Conservation (phyloP, 2,888 invertebrate genomes). For the Drosophila barbarae region DNA sequence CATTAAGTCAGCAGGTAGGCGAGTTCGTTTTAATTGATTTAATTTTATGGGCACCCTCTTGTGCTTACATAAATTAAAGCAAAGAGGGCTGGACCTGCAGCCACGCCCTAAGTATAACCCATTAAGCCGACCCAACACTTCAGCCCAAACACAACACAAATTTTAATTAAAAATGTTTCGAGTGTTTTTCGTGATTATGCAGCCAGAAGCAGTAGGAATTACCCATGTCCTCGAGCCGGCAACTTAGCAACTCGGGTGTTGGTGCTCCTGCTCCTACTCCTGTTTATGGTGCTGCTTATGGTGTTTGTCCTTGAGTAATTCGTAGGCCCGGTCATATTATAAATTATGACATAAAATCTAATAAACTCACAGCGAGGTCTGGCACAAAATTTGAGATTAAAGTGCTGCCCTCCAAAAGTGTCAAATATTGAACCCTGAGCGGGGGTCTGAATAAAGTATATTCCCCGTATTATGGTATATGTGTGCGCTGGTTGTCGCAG, state of each 20-base stretch:
- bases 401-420: constrained; percentile 42
- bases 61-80: constrained; percentile 18
- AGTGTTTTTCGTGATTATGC: constrained; percentile 57
- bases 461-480: not conserved
- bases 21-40: constrained; percentile 31
- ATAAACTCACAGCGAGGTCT: constrained; percentile 46
- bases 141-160: constrained; percentile 54
- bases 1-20: constrained; percentile 15
- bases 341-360: constrained; percentile 67
- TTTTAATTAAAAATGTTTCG: constrained; percentile 69
- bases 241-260: constrained; percentile 12
- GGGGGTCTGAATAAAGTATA: constrained; percentile 1
- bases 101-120: constrained; percentile 21
- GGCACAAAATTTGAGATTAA: constrained; percentile 41
- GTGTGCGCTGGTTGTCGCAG: constrained; percentile 20
- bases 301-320: constrained; percentile 35
- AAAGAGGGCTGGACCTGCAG: constrained; percentile 15
- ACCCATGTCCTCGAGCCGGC: constrained; percentile 30
- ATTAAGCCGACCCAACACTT: constrained; percentile 30
- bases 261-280: constrained; percentile 2
- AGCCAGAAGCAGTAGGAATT: constrained; percentile 34
- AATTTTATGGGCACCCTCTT: constrained; percentile 14
- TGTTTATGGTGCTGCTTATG: constrained; percentile 23
- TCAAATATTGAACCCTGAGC: constrained; percentile 52
- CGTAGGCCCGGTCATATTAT: constrained; percentile 49